Evolutionary conservation across 1,140 invertebrate genomes (phyloP), one percentile per base, ranked within the genome.

Genomic region (Wasmannia auropunctata): DNA sequence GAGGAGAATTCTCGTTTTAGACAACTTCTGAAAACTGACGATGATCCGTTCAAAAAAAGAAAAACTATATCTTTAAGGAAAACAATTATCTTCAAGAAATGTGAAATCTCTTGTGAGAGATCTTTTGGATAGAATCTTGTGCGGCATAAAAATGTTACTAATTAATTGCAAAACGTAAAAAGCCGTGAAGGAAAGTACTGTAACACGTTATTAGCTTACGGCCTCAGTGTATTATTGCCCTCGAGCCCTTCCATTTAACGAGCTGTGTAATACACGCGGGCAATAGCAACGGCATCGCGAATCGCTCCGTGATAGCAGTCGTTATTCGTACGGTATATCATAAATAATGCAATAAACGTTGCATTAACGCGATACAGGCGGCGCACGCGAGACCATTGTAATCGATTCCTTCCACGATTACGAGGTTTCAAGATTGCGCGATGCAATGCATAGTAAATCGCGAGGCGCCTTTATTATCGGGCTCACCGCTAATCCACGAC

Each of bases 261-360:
- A 37, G 34, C 49, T 75, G 49, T 37, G 31, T 58, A 75, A 75
- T 56, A 75, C 16, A 40, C 22, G 22, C 49, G 31, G 14, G 28
- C 25, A 72, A 31, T n/a, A 22, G 49, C 31, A 75, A 75, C 51
- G 72, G 72, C 51, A 75, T 75, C 22, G 51, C 51, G 51, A 37
- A 40, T 40, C 72, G 14, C 8, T 14, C 22, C 8, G 72, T 25
- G 70, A 74, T 74, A 74, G 70, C 51, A 19, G 34, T 74, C 31
- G 51, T 74, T 74, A 75, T 58, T 75, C 22, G 34, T 75, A 75
- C 51, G 51, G 51, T 75, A 58, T 58, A 37, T 37, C 72, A 58
- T 75, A 75, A 75, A 75, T 75, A 75, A 75, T 75, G 72, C 72
- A 75, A 40, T 58, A 75, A 75, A 58, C 34, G 34, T 75, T 75